Percentiles rank a stretch among this genome's conserved stretches.
Conservation (phyloP, 2,113 vertebrate species). For the Andinoacara biseriatus region DNA sequence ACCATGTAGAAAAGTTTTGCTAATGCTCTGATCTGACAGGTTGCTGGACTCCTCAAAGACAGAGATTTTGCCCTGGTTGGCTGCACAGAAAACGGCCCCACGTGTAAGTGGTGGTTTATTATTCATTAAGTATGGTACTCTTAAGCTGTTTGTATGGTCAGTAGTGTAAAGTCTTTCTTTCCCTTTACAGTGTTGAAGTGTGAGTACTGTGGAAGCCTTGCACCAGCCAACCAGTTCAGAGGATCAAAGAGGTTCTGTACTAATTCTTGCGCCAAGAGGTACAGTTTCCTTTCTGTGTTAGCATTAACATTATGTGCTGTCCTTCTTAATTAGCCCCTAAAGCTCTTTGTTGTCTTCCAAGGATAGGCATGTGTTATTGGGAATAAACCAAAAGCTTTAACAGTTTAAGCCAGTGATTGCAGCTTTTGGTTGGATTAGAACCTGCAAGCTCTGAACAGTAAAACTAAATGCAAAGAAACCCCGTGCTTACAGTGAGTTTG, state of each 20-base stretch:
- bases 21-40: constrained; percentile 66
- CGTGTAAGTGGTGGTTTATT: constrained; percentile 59
- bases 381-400: neutral
- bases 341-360: neutral
- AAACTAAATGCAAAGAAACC: neutral
- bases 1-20: neutral
- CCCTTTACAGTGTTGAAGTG: constrained; percentile 87
- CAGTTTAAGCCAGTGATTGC: neutral
- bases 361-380: neutral
- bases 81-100: constrained; percentile 70
- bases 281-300: neutral
- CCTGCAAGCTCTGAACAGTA: neutral
- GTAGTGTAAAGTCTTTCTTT: neutral
- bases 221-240: constrained; percentile 91
- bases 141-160: neutral
- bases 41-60: constrained; percentile 82
- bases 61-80: constrained; percentile 75
- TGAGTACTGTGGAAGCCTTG: constrained; percentile 94
- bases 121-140: neutral
- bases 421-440: neutral
- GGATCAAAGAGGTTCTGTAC: constrained; percentile 98
- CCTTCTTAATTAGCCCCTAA: neutral
- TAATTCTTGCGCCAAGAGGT: constrained; percentile 98
- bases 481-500: neutral
- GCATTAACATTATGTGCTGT: neutral